phyloP scores from a whole-genome alignment of 2,888 invertebrate genomes.

The Nezara viridula region DNA sequence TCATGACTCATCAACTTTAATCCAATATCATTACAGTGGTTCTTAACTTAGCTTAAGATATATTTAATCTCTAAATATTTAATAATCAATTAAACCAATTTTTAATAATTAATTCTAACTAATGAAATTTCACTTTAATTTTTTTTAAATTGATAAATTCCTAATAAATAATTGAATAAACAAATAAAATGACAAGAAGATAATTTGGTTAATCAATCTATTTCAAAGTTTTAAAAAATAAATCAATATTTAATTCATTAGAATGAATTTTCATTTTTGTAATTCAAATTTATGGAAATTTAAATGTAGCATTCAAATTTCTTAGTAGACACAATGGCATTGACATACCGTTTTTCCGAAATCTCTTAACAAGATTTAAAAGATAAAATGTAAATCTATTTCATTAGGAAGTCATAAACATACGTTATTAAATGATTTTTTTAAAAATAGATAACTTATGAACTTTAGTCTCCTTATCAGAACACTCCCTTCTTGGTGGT shows the following conservation, averaged over 20 bases:
- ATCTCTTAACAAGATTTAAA: neutral
- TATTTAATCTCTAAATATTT: neutral
- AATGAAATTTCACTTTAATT: too few species aligned
- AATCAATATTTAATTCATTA: neutral
- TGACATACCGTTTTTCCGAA: neutral
- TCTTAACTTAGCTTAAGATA: neutral
- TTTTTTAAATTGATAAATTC: too few species aligned
- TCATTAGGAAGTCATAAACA: neutral
- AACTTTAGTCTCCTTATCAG: slow-evolving; percentile 2
- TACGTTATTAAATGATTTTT: slow-evolving; percentile 15
- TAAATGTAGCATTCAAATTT: neutral
- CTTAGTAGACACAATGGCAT: neutral
- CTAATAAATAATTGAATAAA: neutral
- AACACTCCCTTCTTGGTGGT: neutral
- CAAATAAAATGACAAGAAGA: neutral
- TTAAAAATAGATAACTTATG: slow-evolving; percentile 26
- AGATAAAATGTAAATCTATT: slow-evolving; percentile 9
- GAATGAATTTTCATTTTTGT: neutral
- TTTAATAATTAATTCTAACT: too few species aligned
- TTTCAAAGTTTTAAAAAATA: neutral
- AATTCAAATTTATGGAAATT: neutral
- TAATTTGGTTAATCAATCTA: neutral
- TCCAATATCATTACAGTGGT: neutral
- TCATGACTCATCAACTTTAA: neutral
- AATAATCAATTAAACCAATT: neutral